These are phyloP conservation scores for Resseliella maxima DNA, from an alignment of 2,888 invertebrate genomes.

Conservation along the genomic window DNA sequence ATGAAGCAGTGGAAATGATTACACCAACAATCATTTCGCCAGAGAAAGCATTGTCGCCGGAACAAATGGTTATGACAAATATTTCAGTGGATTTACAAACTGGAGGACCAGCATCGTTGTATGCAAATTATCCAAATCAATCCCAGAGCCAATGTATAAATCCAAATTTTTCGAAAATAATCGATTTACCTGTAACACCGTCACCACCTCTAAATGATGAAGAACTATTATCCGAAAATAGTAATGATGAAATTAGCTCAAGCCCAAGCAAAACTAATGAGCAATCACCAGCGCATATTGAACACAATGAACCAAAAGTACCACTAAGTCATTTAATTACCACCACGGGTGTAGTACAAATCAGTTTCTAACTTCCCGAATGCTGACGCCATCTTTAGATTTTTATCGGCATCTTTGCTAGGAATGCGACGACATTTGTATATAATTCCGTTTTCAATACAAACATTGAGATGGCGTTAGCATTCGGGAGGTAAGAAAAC, in stretches of 20 bases:
- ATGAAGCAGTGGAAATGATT: neutral
- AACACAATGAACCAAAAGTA: neutral
- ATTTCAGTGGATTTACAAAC: neutral
- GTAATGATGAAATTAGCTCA: neutral
- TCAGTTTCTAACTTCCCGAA: too few relatives aligned
- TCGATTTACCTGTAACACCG: slow-evolving; percentile 64
- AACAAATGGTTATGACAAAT: neutral
- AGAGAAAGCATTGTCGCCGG: neutral
- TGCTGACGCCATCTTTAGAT: too few relatives aligned
- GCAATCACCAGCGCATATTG: neutral
- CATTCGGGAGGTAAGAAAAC: too few relatives aligned
- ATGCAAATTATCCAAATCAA: neutral
- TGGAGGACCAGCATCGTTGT: neutral
- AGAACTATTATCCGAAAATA: neutral
- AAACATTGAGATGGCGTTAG: too few relatives aligned
- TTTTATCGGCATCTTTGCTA: too few relatives aligned
- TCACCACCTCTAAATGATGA: slow-evolving; percentile 58
- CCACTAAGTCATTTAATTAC: slow-evolving; percentile 65
- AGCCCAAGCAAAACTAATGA: neutral
- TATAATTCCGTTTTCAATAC: too few relatives aligned
- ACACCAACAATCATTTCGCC: neutral
- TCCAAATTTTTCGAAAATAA: slow-evolving; percentile 58
- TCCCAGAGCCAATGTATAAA: neutral
- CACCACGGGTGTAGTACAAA: too few relatives aligned
- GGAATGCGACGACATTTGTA: too few relatives aligned